Evolutionary conservation across 1,140 invertebrate species (phyloP).

Genomic region (Tigriopus japonicus): DNA sequence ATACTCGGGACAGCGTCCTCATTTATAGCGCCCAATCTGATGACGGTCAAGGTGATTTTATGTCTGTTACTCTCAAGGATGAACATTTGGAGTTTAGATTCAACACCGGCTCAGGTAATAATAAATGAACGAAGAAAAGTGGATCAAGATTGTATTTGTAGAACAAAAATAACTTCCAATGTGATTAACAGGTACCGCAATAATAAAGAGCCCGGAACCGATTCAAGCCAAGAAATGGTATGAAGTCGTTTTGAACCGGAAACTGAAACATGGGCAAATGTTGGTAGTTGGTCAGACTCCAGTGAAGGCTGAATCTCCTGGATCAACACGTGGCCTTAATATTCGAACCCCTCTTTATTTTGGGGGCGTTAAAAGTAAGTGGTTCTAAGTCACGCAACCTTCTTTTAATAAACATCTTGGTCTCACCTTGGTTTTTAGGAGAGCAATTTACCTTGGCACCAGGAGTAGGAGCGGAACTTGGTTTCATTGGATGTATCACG

Average conservation of each 20-base stretch:
- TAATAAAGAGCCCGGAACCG: background rate
- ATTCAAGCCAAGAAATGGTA: background rate
- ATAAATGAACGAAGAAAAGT: too few relatives aligned
- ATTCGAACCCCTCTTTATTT: background rate
- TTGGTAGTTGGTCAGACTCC: background rate
- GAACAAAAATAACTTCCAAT: too few relatives aligned
- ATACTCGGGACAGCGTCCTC: background rate
- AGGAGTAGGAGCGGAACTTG: background rate
- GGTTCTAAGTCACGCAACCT: background rate
- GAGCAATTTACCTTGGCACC: background rate
- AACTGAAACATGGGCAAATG: background rate
- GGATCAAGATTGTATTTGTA: too few relatives aligned
- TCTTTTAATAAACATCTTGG: background rate
- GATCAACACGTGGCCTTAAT: background rate
- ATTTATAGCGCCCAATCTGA: background rate
- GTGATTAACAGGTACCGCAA: background rate
- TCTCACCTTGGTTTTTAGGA: background rate
- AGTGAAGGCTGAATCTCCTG: background rate
- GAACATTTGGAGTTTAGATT: background rate
- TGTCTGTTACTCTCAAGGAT: background rate
- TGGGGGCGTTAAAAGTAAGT: background rate
- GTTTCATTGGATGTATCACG: background rate
- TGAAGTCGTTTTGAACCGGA: background rate
- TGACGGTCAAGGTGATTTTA: background rate
- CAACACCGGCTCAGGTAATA: background rate